Conservation (phyloP, 2,888 invertebrate species). For the Apoda limacodes region DNA sequence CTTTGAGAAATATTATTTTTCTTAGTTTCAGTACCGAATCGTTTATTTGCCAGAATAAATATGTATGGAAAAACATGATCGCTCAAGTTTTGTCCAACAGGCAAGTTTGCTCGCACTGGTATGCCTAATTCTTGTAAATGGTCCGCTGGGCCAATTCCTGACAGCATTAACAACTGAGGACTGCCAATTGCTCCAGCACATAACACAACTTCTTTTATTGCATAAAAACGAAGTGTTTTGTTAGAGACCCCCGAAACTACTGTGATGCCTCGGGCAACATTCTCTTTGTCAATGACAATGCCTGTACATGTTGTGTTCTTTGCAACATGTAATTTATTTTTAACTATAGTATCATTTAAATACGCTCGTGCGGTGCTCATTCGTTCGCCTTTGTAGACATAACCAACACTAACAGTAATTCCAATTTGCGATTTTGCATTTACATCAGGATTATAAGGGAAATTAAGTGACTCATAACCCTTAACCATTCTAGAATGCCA, state of each 20-base stretch:
- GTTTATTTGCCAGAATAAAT: slow-evolving; percentile 29
- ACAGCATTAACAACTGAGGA: too few relatives aligned
- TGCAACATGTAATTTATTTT: slow-evolving; percentile 26
- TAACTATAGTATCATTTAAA: slow-evolving; percentile 26
- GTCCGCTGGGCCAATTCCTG: too few relatives aligned
- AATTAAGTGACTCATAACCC: slow-evolving; percentile 26
- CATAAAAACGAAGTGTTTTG: slow-evolving; percentile 24
- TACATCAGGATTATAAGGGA: slow-evolving; percentile 37
- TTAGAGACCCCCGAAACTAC: slow-evolving; percentile 23
- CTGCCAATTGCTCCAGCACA: slow-evolving; percentile 41
- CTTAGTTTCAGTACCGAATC: slow-evolving; percentile 14
- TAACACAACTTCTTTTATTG: slow-evolving; percentile 36
- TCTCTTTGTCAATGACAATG: slow-evolving; percentile 31
- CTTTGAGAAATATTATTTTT: too few relatives aligned
- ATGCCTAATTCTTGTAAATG: too few relatives aligned
- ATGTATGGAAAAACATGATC: slow-evolving; percentile 35
- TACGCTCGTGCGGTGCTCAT: slow-evolving; percentile 41
- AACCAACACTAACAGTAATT: too few relatives aligned
- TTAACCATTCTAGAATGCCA: too few relatives aligned
- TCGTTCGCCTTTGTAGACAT: too few relatives aligned
- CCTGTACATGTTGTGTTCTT: slow-evolving; percentile 32
- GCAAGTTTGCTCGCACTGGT: slow-evolving; percentile 30
- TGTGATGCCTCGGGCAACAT: too few relatives aligned
- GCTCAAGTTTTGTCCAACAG: slow-evolving; percentile 38
- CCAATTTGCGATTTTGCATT: slow-evolving; percentile 43